Percentiles rank a stretch among this genome's conserved stretches.
Evolutionary conservation across 2,888 invertebrate species (phyloP).

Genomic region (Pinctada fucata): DNA sequence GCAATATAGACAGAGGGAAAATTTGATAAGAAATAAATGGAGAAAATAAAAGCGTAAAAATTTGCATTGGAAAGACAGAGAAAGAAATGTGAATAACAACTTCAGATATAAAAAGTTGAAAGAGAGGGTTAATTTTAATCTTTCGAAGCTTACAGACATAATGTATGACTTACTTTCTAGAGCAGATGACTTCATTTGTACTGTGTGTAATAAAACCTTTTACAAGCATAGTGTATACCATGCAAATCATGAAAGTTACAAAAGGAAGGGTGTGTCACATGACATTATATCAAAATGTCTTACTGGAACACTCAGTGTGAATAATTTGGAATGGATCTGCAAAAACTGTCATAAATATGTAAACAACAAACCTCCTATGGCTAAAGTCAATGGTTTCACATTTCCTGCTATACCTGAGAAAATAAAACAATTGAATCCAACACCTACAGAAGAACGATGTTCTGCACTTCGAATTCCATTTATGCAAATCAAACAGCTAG

Average conservation of each 20-base stretch:
- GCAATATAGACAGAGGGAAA: not conserved
- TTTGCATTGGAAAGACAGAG: not conserved
- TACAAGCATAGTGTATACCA: conserved; percentile 38
- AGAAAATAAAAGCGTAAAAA: not conserved
- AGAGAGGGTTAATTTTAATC: not conserved
- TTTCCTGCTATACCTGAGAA: not conserved
- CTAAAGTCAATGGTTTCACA: conserved; percentile 36
- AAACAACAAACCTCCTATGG: conserved; percentile 20
- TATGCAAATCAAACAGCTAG: conserved; percentile 41
- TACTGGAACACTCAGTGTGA: conserved; percentile 15
- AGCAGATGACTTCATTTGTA: conserved; percentile 36
- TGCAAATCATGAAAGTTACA: not conserved
- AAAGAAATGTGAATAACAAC: not conserved
- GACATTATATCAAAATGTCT: conserved; percentile 17
- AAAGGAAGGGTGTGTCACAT: conserved; percentile 16
- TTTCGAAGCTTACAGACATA: conserved; percentile 2
- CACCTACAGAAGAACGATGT: conserved; percentile 40
- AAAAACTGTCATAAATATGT: conserved; percentile 40
- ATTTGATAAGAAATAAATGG: conserved; percentile 9
- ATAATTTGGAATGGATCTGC: conserved; percentile 37
- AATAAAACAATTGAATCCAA: conserved; percentile 20
- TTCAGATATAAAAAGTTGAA: not conserved
- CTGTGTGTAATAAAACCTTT: conserved; percentile 34
- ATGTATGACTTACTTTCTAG: conserved; percentile 23
- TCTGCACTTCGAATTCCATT: conserved; percentile 36